Evolutionary conservation across 1,140 invertebrate species (phyloP).

Genomic region (Brachionus paranguensis): DNA sequence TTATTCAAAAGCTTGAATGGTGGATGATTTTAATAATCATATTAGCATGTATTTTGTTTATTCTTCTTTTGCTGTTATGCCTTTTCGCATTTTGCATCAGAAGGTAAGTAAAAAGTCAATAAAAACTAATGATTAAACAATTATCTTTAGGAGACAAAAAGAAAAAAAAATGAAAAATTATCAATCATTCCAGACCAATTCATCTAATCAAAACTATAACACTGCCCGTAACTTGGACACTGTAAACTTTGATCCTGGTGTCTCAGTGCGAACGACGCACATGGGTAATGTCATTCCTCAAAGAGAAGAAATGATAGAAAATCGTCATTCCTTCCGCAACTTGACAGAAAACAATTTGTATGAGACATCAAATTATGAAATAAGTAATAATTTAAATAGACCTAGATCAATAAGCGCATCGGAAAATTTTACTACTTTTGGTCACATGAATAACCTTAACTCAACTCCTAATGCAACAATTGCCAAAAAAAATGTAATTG

Average conservation of each 20-base stretch:
- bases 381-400: not conserved
- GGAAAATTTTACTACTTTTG: not conserved
- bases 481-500: not conserved
- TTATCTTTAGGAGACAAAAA: not conserved
- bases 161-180: not conserved
- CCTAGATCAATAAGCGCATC: not conserved
- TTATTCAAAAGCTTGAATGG: conserved; percentile 34
- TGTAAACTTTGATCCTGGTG: not conserved
- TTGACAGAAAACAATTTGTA: not conserved
- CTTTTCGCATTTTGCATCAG: not conserved
- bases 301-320: not conserved
- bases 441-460: not conserved
- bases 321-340: not conserved
- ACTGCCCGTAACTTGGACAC: not conserved
- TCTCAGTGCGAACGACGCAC: not conserved
- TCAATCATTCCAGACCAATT: not conserved
- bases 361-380: conserved; percentile 1
- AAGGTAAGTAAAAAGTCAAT: not conserved
- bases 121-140: not conserved
- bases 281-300: not conserved
- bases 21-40: conserved; percentile 39
- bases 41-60: not conserved
- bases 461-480: not conserved
- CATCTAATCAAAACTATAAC: not conserved
- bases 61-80: not conserved